Conservation (phyloP, 2,888 invertebrate genomes). For the Anthophora plumipes region DNA sequence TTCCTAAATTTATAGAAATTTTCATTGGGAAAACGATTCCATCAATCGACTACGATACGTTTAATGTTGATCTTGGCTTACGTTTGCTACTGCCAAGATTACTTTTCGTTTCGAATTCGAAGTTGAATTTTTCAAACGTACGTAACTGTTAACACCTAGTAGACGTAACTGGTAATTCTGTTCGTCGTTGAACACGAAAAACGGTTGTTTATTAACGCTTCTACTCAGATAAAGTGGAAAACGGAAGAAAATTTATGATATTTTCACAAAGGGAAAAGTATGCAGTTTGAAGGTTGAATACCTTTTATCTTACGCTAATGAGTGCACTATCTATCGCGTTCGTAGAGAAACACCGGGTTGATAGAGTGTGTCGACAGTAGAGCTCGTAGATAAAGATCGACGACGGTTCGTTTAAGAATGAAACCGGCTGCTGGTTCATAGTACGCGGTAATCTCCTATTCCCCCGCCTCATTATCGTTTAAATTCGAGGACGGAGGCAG, state of each 20-base stretch:
- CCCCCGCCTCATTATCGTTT: slow-evolving; percentile 62
- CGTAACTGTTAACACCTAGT: too few relatives aligned
- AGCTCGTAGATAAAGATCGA: slow-evolving; percentile 32
- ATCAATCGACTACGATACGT: background rate
- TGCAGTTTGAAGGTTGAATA: background rate
- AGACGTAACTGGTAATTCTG: too few relatives aligned
- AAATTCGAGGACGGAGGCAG: slow-evolving; percentile 68
- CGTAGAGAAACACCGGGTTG: too few relatives aligned
- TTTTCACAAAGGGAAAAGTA: background rate
- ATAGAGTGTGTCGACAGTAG: too few relatives aligned
- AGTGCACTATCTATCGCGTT: too few relatives aligned
- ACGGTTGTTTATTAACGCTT: background rate
- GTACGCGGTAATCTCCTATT: slow-evolving; percentile 36
- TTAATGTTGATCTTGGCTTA: slow-evolving; percentile 12
- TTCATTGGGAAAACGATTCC: background rate
- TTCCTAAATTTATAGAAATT: background rate
- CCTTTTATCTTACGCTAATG: too few relatives aligned
- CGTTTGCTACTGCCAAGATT: too few relatives aligned
- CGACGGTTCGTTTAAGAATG: slow-evolving; percentile 39
- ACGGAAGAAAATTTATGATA: background rate
- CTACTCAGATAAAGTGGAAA: background rate
- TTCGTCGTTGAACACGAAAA: background rate
- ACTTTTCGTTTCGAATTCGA: too few relatives aligned
- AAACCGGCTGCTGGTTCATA: slow-evolving; percentile 41
- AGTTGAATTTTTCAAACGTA: too few relatives aligned